Conservation (phyloP, 2,113 vertebrate species). For the Ailuropoda melanoleuca region DNA sequence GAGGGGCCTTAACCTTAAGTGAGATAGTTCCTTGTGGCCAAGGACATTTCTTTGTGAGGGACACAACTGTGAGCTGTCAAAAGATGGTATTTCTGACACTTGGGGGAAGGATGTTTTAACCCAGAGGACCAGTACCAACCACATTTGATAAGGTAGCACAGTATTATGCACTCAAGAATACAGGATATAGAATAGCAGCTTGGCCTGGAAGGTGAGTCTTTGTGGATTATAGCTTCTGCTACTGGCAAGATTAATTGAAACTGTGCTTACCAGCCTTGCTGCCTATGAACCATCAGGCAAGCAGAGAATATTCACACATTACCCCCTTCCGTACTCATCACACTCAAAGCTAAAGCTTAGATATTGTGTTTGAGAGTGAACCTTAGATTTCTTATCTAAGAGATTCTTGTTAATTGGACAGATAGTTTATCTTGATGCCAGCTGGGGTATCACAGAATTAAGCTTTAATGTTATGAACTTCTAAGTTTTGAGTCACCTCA, state of each 20-base stretch:
- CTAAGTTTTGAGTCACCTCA: neutral
- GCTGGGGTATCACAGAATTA: neutral
- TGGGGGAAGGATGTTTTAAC: neutral
- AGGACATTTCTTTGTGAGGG: neutral
- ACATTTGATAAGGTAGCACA: neutral
- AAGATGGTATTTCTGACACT: neutral
- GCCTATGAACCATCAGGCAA: neutral
- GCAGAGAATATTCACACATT: neutral
- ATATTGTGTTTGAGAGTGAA: neutral
- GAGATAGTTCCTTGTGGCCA: neutral
- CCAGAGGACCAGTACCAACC: neutral
- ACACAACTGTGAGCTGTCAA: neutral
- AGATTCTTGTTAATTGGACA: neutral
- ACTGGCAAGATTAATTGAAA: neutral
- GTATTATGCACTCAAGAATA: neutral
- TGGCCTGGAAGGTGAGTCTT: neutral
- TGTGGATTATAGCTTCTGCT: neutral
- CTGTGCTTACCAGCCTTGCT: neutral
- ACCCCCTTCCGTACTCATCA: neutral
- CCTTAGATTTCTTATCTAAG: neutral
- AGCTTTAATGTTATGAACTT: neutral
- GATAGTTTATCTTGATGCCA: neutral
- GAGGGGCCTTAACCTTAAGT: neutral
- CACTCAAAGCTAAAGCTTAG: neutral
- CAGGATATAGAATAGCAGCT: neutral